These are phyloP conservation scores for Bilobella aurantiaca DNA, from an alignment of 1,140 invertebrate species.

Conservation along the genomic window DNA sequence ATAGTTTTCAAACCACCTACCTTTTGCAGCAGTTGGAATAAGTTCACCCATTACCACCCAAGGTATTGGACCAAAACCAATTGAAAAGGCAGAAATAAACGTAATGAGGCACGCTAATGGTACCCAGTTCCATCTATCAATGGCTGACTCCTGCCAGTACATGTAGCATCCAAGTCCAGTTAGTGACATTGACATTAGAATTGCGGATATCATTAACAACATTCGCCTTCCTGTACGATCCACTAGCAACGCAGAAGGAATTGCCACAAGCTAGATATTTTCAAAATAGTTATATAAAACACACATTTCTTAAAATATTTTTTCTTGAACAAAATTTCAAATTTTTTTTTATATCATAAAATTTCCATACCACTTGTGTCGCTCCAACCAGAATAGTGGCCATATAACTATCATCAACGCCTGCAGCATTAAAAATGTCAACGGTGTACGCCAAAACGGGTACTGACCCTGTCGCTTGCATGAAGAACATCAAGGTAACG, in stretches of 20 bases:
- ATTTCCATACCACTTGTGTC: too few species aligned
- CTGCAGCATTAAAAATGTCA: too few species aligned
- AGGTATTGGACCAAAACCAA: constrained; percentile 55
- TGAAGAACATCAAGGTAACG: too few species aligned
- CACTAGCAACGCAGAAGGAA: constrained; percentile 57
- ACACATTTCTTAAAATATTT: too few species aligned
- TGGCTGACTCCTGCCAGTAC: constrained; percentile 13
- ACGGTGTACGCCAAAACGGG: too few species aligned
- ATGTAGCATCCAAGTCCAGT: constrained; percentile 31
- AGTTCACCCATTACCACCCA: constrained; percentile 53
- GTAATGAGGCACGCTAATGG: constrained; percentile 38
- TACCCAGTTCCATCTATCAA: constrained; percentile 40
- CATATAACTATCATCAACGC: too few species aligned
- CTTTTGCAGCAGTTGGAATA: neutral
- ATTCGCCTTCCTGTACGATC: constrained; percentile 55
- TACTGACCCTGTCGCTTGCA: too few species aligned
- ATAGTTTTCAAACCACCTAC: constrained; percentile 44
- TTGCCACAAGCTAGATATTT: too few species aligned
- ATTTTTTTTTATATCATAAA: too few species aligned
- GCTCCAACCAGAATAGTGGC: too few species aligned
- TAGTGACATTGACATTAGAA: constrained; percentile 29
- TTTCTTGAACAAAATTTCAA: too few species aligned
- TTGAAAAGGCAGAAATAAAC: constrained; percentile 45
- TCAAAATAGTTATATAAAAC: too few species aligned
- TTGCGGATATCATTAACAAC: constrained; percentile 37